Evolutionary conservation across 2,113 vertebrate species (phyloP).

Genomic region (Himantopus leucocephalus): DNA sequence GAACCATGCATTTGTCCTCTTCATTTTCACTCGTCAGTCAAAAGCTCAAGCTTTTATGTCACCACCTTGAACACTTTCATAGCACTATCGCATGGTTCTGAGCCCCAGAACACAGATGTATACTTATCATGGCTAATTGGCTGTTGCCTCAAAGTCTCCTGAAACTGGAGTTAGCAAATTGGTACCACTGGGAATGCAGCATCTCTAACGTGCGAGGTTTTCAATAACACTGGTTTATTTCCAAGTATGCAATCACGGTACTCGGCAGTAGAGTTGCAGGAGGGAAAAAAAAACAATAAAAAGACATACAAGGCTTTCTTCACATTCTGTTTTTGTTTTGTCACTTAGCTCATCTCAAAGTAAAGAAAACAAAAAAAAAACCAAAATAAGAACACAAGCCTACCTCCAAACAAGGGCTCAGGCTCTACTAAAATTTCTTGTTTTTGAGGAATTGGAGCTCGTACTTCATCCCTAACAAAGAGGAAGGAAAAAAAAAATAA

Average conservation of each 20-base stretch:
- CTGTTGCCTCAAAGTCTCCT: background rate
- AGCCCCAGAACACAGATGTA: background rate
- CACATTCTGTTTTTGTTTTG: background rate
- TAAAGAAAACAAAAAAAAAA: background rate
- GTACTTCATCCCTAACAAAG: constrained; percentile 87
- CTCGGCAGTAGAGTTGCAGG: background rate
- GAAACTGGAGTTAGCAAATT: background rate
- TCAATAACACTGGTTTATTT: background rate
- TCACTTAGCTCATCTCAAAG: background rate
- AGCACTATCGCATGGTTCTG: background rate
- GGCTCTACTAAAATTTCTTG: constrained; percentile 98
- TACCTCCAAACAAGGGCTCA: constrained; percentile 97
- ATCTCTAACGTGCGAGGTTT: background rate
- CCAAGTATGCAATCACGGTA: background rate
- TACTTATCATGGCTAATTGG: background rate
- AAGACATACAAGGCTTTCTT: background rate
- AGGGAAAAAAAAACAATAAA: background rate
- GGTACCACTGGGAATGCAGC: background rate
- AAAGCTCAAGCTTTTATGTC: background rate
- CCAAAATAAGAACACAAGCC: background rate
- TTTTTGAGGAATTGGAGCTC: constrained; percentile 98
- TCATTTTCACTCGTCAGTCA: background rate
- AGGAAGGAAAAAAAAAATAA: background rate
- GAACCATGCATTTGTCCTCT: background rate
- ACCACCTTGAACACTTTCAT: background rate